A percentile compares a stretch with the other conserved stretches of the same genome.
Evolutionary conservation across 2,113 vertebrate species (phyloP).

Genomic region (Pongo pygmaeus): DNA sequence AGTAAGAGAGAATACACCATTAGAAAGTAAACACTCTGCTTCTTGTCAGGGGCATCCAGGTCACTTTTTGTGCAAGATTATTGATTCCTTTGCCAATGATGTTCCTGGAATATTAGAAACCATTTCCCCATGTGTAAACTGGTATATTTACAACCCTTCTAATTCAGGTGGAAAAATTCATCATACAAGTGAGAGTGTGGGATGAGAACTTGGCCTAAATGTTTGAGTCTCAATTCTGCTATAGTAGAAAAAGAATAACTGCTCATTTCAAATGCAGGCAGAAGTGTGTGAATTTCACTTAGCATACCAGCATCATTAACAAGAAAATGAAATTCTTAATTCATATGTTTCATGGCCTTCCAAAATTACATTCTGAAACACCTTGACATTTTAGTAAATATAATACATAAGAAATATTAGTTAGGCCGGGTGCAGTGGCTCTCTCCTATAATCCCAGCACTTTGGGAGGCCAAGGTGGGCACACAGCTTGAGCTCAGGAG

Average conservation of each 20-base stretch:
- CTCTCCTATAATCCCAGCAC: too few species aligned
- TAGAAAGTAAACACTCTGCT: not conserved
- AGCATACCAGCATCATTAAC: not conserved
- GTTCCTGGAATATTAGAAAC: not conserved
- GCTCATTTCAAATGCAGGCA: not conserved
- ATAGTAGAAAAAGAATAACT: not conserved
- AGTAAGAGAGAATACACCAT: not conserved
- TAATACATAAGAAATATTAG: not conserved
- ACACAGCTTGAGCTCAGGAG: too few species aligned
- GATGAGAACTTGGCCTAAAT: not conserved
- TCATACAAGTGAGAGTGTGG: not conserved
- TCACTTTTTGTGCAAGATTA: not conserved
- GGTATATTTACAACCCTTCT: not conserved
- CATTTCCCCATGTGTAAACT: not conserved
- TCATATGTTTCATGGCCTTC: slow-evolving; percentile 13
- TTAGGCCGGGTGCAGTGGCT: too few species aligned
- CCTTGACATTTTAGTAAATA: not conserved
- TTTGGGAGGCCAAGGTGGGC: too few species aligned
- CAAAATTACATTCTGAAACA: slow-evolving; percentile 38
- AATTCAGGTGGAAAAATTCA: not conserved
- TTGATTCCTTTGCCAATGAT: not conserved
- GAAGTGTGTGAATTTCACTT: not conserved
- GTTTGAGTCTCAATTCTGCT: not conserved
- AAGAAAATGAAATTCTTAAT: slow-evolving; percentile 37
- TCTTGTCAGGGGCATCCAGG: not conserved